Conservation (phyloP, 2,797 vertebrate genomes). For the Natrix natrix region DNA sequence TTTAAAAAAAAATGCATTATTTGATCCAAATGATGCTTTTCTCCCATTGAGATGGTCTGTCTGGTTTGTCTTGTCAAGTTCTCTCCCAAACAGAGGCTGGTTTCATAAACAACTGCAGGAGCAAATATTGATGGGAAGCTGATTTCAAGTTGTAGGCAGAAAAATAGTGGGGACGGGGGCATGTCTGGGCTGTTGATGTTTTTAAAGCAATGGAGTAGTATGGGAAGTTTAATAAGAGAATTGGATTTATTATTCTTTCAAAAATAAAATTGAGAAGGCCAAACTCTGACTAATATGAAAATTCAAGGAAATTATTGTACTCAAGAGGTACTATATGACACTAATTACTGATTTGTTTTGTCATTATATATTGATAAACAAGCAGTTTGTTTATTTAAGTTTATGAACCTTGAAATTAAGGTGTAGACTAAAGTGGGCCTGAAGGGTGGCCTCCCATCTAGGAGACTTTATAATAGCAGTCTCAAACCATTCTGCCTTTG, state of each 20-base stretch:
- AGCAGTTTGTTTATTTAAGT: slow-evolving; percentile 22
- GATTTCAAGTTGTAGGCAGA: not conserved
- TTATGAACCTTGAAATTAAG: slow-evolving; percentile 29
- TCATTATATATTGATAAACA: not conserved
- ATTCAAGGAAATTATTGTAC: not conserved
- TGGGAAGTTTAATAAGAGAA: not conserved
- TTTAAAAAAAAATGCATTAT: not conserved
- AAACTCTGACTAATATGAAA: not conserved
- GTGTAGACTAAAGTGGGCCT: not conserved
- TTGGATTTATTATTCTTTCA: not conserved
- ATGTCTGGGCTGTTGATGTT: not conserved
- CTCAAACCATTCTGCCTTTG: not conserved
- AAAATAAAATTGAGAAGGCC: not conserved
- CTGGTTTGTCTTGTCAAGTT: not conserved
- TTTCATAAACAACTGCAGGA: not conserved
- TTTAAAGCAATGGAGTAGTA: not conserved
- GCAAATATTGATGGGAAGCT: not conserved
- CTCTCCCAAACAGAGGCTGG: not conserved
- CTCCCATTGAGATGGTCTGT: not conserved
- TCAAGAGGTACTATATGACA: not conserved
- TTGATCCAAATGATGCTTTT: not conserved
- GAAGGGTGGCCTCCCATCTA: not conserved
- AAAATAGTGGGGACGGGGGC: not conserved
- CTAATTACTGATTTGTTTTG: slow-evolving; percentile 8
- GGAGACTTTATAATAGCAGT: not conserved